These are phyloP conservation scores for Corythornis vintsioides DNA, from an alignment of 2,113 vertebrate species.

Conservation along the genomic window DNA sequence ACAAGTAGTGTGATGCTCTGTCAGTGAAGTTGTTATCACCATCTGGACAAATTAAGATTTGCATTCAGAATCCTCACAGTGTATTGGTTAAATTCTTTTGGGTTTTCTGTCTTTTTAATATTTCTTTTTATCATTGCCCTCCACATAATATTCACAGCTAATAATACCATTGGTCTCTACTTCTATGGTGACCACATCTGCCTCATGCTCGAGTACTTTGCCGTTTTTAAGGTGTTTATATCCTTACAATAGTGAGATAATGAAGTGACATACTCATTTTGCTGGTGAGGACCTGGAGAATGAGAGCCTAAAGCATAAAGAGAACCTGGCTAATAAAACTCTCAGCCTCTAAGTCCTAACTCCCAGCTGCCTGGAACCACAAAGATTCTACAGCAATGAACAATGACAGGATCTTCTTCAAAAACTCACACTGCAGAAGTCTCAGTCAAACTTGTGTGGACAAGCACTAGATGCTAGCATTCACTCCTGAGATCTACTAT, in stretches of 20 bases:
- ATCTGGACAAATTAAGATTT: background rate
- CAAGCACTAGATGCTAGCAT: background rate
- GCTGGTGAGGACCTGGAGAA: background rate
- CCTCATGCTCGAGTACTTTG: background rate
- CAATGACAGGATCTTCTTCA: background rate
- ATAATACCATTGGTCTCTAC: background rate
- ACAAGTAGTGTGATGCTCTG: background rate
- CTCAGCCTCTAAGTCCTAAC: background rate
- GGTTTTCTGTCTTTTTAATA: background rate
- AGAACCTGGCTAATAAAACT: background rate
- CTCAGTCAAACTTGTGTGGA: background rate
- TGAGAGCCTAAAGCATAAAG: background rate
- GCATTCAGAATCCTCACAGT: background rate
- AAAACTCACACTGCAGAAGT: background rate
- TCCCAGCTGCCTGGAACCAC: background rate
- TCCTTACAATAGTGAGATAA: background rate
- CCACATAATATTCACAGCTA: background rate
- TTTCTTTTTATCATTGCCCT: background rate
- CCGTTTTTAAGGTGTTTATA: background rate
- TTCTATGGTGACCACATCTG: background rate
- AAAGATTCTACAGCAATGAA: background rate
- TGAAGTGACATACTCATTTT: background rate
- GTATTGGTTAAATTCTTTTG: background rate
- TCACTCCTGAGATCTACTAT: too few relatives aligned
- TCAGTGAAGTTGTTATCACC: background rate